Conservation (phyloP, 2,113 vertebrate species). For the Pseudonaja textilis region DNA sequence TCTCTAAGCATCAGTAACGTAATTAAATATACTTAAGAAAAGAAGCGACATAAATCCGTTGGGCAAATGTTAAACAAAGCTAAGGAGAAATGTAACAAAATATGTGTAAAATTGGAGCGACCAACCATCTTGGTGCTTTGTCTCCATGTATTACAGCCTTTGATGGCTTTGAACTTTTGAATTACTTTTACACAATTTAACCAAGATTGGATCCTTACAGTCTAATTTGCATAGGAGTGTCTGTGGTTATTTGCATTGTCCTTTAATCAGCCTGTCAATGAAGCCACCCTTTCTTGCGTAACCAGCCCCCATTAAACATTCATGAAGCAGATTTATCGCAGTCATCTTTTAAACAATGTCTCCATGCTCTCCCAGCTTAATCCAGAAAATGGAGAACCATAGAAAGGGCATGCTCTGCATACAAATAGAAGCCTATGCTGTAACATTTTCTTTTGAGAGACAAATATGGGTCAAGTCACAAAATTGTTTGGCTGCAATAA, state of each 20-base stretch:
- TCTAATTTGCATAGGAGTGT: conserved; percentile 5
- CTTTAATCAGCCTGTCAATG: conserved; percentile 13
- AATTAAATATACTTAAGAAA: neutral
- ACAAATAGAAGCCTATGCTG: neutral
- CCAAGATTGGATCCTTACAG: neutral
- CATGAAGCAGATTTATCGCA: conserved; percentile 3
- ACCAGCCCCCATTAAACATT: conserved; percentile 4
- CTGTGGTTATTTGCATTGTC: neutral
- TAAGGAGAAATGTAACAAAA: neutral
- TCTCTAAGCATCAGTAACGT: neutral
- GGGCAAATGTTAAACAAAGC: neutral
- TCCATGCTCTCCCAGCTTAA: neutral
- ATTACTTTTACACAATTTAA: neutral
- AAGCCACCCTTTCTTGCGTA: neutral
- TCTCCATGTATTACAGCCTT: neutral
- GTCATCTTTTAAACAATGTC: neutral
- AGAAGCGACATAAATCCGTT: neutral
- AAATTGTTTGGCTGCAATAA: neutral
- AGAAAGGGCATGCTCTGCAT: neutral
- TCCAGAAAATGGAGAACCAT: neutral
- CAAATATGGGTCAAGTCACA: neutral
- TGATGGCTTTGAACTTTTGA: neutral
- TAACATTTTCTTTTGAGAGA: neutral
- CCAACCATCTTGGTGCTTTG: neutral
- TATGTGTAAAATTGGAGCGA: no score